Conservation (phyloP, 2,797 vertebrate genomes). For the Pagetopsis macropterus region DNA sequence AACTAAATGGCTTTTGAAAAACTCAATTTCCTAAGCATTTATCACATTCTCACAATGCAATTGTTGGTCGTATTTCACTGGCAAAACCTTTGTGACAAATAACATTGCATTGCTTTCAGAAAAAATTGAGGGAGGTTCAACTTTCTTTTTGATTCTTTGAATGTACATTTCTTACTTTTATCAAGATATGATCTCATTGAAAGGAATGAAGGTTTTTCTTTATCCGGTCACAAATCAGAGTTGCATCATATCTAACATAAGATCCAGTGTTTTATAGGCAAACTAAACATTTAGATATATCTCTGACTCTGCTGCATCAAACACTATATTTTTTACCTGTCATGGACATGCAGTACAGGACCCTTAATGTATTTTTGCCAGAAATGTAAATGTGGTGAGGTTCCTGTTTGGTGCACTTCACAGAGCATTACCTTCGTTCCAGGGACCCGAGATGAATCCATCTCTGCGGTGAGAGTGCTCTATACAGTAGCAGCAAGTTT, state of each 20-base stretch:
- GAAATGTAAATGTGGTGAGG: constrained; percentile 6
- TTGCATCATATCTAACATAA: too few species aligned
- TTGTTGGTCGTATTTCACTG: too few species aligned
- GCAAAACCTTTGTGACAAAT: not conserved
- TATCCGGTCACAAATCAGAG: too few species aligned
- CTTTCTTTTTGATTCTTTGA: not conserved
- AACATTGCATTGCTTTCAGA: not conserved
- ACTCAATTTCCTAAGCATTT: too few species aligned
- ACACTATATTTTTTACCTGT: not conserved
- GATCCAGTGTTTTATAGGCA: too few species aligned
- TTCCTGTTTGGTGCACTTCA: constrained; percentile 17
- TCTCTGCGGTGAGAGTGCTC: constrained; percentile 13
- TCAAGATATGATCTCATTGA: not conserved
- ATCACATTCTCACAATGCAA: too few species aligned
- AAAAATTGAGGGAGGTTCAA: not conserved
- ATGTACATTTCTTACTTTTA: too few species aligned
- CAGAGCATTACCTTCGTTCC: constrained; percentile 28
- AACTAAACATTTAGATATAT: not conserved
- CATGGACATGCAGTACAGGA: not conserved
- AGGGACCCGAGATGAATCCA: constrained; percentile 17
- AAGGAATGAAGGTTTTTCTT: not conserved
- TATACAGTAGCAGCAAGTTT: not conserved
- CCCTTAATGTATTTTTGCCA: not conserved
- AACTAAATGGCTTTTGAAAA: too few species aligned
- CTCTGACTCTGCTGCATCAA: not conserved